phyloP scores from a whole-genome alignment of 2,888 invertebrate genomes.

The Trissolcus brochymenae region DNA sequence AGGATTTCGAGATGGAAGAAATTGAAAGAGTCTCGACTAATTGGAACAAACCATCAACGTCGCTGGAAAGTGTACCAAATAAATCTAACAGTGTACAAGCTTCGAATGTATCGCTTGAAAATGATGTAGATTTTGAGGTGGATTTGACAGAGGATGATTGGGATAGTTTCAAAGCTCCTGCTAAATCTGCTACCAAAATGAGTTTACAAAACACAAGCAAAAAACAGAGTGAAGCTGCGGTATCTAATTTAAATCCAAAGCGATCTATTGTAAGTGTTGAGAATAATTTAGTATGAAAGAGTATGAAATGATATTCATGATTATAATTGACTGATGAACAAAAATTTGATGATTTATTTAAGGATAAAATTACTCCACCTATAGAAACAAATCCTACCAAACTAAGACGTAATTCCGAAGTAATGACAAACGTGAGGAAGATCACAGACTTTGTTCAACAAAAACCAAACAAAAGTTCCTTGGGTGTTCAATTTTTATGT shows the following conservation, averaged over 20 bases:
- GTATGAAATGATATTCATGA: not conserved
- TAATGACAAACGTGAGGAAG: conserved; percentile 55
- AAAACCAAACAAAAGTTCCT: conserved; percentile 52
- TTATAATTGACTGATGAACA: not conserved
- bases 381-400: conserved; percentile 51
- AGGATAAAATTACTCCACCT: conserved; percentile 57
- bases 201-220: not conserved
- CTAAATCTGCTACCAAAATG: not conserved
- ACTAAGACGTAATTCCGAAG: conserved; percentile 56
- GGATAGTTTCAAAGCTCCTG: not conserved
- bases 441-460: conserved; percentile 60
- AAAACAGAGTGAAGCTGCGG: not conserved
- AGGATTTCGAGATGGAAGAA: conserved; percentile 16
- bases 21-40: conserved; percentile 7
- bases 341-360: conserved; percentile 12
- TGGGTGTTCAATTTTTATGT: conserved; percentile 61
- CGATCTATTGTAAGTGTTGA: not conserved
- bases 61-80: not conserved
- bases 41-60: not conserved
- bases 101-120: not conserved
- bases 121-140: not conserved
- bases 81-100: not conserved
- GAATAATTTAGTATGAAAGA: not conserved
- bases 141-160: conserved; percentile 8
- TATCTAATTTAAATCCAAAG: not conserved